Percentiles rank a stretch among this genome's conserved stretches.
Conservation (phyloP, 2,113 vertebrate species). For the Cyanistes caeruleus region DNA sequence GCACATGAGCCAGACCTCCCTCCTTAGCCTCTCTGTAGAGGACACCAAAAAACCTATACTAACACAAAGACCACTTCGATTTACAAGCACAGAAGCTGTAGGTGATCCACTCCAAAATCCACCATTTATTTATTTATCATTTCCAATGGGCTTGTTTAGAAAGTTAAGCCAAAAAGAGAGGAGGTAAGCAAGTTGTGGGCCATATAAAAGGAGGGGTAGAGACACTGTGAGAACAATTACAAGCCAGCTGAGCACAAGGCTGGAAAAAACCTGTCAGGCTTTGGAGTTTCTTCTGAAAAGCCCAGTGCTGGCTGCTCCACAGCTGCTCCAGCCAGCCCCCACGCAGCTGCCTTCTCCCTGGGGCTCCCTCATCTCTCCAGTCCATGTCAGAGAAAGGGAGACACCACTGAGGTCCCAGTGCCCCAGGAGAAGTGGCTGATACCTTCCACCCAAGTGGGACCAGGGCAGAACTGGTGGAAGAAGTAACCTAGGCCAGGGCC, state of each 20-base stretch:
- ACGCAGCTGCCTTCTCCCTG: not conserved
- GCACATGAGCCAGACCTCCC: not conserved
- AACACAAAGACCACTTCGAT: not conserved
- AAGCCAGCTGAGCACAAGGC: not conserved
- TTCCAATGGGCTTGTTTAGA: not conserved
- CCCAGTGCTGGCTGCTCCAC: accelerated
- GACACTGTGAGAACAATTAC: accelerated
- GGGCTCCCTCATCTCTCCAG: not conserved
- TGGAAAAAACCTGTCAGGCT: not conserved
- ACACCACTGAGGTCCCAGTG: accelerated
- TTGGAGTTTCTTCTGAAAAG: not conserved
- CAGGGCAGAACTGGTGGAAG: not conserved
- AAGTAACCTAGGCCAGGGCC: not conserved
- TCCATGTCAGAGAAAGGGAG: accelerated
- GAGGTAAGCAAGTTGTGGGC: not conserved
- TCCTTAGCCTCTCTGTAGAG: not conserved
- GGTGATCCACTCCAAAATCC: not conserved
- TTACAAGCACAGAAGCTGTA: not conserved
- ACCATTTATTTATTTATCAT: not conserved
- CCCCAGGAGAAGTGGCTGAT: not conserved
- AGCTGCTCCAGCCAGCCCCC: not conserved
- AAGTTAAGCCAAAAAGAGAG: not conserved
- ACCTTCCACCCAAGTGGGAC: not conserved
- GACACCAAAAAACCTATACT: not conserved
- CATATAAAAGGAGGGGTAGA: not conserved